Evolutionary conservation across 2,797 vertebrate genomes (phyloP).

Genomic region (Thalassophryne amazonica): DNA sequence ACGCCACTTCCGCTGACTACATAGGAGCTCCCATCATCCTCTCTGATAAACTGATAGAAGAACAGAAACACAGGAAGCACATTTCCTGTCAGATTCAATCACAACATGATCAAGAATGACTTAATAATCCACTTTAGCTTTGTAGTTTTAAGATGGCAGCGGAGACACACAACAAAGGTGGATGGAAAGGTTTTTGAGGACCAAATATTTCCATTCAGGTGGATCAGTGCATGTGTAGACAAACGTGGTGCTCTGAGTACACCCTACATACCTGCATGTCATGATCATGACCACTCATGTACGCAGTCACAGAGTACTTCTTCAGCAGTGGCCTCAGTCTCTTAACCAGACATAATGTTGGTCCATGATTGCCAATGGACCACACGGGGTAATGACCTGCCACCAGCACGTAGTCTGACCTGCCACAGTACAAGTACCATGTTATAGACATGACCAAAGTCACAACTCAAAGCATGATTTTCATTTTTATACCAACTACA

Average conservation of each 20-base stretch:
- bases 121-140: too few species aligned
- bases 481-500: too few species aligned
- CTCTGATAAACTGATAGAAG: constrained; percentile 62
- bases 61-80: not conserved
- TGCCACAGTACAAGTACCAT: not conserved
- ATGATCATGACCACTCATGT: constrained; percentile 72
- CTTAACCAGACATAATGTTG: constrained; percentile 62
- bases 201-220: too few species aligned
- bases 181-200: too few species aligned
- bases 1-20: constrained; percentile 68
- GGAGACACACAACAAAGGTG: too few species aligned
- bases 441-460: too few species aligned
- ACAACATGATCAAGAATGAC: too few species aligned
- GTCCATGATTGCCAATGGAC: constrained; percentile 75
- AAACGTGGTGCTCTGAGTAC: too few species aligned
- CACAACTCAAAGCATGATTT: too few species aligned
- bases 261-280: constrained; percentile 61
- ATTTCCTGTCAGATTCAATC: too few species aligned
- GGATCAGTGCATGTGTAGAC: too few species aligned
- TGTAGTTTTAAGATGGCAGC: too few species aligned
- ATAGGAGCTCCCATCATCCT: constrained; percentile 62
- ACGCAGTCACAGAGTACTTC: constrained; percentile 61
- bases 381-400: constrained; percentile 75
- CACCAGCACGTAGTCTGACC: constrained; percentile 70
- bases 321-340: constrained; percentile 67